Base-by-base conservation (phyloP, 2,888 invertebrate species). In the Bombyx huttoni region DNA sequence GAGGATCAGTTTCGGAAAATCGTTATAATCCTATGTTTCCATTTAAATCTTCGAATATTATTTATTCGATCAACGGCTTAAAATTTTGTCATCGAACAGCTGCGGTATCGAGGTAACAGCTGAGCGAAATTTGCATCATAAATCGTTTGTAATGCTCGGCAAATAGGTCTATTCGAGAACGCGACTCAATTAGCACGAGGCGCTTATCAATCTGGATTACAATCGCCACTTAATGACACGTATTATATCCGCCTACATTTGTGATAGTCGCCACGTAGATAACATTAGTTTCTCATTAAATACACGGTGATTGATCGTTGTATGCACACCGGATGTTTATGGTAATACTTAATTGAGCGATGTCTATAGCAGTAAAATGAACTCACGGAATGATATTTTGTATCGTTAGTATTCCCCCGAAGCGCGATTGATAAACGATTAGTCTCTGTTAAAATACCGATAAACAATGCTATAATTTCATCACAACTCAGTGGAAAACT, bases 81-180 rank as follows among this genome's bases (percentile, higher is more conserved):
- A 58, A 62, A 58, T 62, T 63, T 67, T 63, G 59, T 52, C 55
- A 54, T 51, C 58, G 53, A 59, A 57, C 60, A 54, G 54, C 47
- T 54, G 55, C 58, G 62, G 55, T 56, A 58, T 50, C 47, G 57
- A 55, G 66, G 74, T 61, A 75, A 74, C 78, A 78, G 72, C 74
- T 76, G 73, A 70, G 61, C 55, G 54, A 59, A 73, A 78, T 80
- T 77, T 72, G 65, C 70, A 72, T 76, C 72, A 75, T 75, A 76
- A 75, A 79, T 77, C 65, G 60, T 57, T 55, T 54, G 58, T 58
- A 66, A 58, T 56, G 61, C 53, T 53, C 52, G 56, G 55, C 57
- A 62, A 63, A 65, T 66, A 60, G 59, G 56, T 55, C 60, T 59
- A 53, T 63, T 51, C 65, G 56, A 56, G 63, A 67, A 68, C 67